Base-by-base conservation (phyloP, 23 tunicate species). In the Halocynthia roretzi region DNA sequence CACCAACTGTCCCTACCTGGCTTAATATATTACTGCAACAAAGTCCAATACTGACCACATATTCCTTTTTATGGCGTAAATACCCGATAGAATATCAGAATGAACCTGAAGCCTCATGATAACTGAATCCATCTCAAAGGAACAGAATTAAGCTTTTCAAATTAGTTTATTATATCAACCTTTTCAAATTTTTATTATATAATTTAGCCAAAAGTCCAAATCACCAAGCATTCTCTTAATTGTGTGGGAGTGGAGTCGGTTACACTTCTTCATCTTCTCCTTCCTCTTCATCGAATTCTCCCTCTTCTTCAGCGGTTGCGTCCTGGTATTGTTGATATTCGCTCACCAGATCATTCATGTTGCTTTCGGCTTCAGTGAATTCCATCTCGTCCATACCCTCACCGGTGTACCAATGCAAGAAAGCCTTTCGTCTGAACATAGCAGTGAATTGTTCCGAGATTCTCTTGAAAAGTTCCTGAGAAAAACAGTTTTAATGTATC, bases 301-400 rank as follows among this genome's bases (percentile, higher is more conserved):
- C 87, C 54, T 87, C 93, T 69, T 87, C 93, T 56, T 87, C 93
- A 10, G 87, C 93, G n/a, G 93, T 87, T 70, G 93, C 93, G 61
- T 87, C 93, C 65, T 87, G 93, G 87, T 87, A 87, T 63, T 87
- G 93, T 48, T 87, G 93, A 62, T 87, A 87, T 54, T 87, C 93
- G 78, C 86, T 82, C 23, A 87, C 87, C 80, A 87, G 65, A 52
- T 87, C 93, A 74, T 87, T 87, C 93, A 87, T 87, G 87, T 87
- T 87, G 87, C 86, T 82, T 80, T 87, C 93, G 40, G 98, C 98
- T 62, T 92, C 98, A 7, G 98, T 92, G 81, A 92, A 92, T 71
- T 92, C 98, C 98, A 92, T 92, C 78, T 92, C 98, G 75, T 92
- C 98, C 98, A 92, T 92, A 22, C 98, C 98, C 78, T 92, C 98